phyloP scores from a whole-genome alignment of 2,113 vertebrate genomes.

The Theristicus caerulescens region DNA sequence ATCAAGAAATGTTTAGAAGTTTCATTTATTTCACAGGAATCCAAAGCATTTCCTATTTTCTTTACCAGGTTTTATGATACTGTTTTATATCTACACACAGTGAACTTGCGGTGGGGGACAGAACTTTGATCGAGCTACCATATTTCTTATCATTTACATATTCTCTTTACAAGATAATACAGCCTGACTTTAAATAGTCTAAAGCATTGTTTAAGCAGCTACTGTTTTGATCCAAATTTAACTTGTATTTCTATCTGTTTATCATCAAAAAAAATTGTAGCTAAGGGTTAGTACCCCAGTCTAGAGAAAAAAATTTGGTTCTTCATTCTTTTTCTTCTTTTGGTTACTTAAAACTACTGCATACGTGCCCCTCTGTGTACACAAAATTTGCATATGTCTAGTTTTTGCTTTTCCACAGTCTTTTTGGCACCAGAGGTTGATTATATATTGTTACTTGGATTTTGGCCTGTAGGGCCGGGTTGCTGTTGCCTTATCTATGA shows the following conservation, averaged over 20 bases:
- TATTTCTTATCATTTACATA: background rate
- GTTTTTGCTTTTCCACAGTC: background rate
- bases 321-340: background rate
- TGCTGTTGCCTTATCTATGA: background rate
- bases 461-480: background rate
- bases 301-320: background rate
- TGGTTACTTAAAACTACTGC: background rate
- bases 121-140: background rate
- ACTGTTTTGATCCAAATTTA: background rate
- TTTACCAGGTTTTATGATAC: background rate
- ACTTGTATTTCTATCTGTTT: background rate
- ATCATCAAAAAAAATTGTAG: background rate
- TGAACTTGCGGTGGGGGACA: background rate
- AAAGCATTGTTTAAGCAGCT: background rate
- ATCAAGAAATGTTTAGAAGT: background rate
- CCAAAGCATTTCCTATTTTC: background rate
- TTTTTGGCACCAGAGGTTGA: background rate
- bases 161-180: background rate
- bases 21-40: background rate
- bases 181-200: background rate
- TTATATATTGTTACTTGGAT: background rate
- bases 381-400: background rate
- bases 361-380: rapidly evolving
- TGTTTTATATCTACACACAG: background rate
- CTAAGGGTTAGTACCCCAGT: background rate